A percentile compares a stretch with the other conserved stretches of the same genome.
Evolutionary conservation across 2,888 invertebrate species (phyloP).

Genomic region (Leucoma salicis): DNA sequence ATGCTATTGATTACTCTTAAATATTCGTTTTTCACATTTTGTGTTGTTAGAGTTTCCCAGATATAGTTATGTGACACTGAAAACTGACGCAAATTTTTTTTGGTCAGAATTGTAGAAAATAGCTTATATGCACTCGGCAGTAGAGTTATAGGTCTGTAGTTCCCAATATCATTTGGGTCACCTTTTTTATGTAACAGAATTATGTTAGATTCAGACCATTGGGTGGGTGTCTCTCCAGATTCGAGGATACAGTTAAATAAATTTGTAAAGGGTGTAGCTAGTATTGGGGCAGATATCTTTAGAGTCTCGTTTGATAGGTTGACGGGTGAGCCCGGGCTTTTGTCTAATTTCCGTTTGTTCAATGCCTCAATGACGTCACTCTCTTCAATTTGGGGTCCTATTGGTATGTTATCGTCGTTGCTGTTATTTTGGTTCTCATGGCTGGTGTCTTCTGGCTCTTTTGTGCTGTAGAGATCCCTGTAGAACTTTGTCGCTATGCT

Average conservation of each 20-base stretch:
- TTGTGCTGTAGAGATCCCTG: neutral
- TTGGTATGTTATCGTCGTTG: neutral
- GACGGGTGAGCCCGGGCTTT: neutral
- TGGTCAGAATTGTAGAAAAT: slow-evolving; percentile 1
- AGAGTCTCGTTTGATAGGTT: neutral
- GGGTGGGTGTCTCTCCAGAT: neutral
- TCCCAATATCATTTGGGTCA: no score
- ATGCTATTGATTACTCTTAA: neutral
- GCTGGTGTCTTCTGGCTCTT: neutral
- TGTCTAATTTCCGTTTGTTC: neutral
- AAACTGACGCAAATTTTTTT: neutral
- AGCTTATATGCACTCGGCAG: neutral
- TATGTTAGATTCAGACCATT: no score
- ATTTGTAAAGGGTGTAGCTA: neutral
- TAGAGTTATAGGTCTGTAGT: no score
- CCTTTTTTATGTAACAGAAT: no score
- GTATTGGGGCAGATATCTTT: no score
- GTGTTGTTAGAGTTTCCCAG: neutral
- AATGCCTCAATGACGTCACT: no score
- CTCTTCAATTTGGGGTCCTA: neutral
- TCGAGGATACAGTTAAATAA: neutral
- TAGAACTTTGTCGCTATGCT: neutral
- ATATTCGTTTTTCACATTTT: neutral
- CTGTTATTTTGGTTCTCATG: neutral
- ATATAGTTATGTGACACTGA: neutral